Conservation (phyloP, 2,888 invertebrate genomes). For the Sesia apiformis region DNA sequence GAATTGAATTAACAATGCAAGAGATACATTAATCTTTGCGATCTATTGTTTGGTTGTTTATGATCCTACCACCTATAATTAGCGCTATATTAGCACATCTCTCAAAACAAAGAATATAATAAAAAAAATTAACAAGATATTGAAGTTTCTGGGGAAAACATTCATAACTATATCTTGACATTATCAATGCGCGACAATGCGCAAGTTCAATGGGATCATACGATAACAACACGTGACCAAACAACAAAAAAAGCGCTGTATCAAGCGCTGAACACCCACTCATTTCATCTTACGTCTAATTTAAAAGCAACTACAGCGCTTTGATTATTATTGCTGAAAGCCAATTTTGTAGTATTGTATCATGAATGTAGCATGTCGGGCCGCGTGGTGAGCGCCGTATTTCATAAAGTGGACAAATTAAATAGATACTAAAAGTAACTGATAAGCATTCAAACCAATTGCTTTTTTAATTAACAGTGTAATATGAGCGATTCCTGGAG, state of each 20-base stretch:
- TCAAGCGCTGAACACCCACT: slow-evolving; percentile 8
- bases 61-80: no score
- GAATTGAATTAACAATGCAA: no score
- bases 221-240: slow-evolving; percentile 14
- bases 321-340: no score
- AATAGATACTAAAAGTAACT: slow-evolving; percentile 6
- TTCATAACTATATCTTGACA: neutral
- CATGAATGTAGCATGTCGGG: slow-evolving; percentile 14
- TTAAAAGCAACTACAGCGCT: slow-evolving; percentile 15
- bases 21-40: no score
- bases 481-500: neutral
- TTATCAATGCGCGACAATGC: slow-evolving; percentile 5
- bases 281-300: slow-evolving; percentile 11
- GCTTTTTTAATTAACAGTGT: neutral
- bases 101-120: neutral
- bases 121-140: neutral
- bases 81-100: neutral
- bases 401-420: slow-evolving; percentile 12
- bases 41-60: no score
- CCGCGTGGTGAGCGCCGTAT: slow-evolving; percentile 11
- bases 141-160: neutral
- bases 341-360: slow-evolving; percentile 6
- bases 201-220: slow-evolving; percentile 31
- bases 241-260: slow-evolving; percentile 25
- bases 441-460: neutral